phyloP scores from a whole-genome alignment of 2,113 vertebrate species.

The Oriolus oriolus region DNA sequence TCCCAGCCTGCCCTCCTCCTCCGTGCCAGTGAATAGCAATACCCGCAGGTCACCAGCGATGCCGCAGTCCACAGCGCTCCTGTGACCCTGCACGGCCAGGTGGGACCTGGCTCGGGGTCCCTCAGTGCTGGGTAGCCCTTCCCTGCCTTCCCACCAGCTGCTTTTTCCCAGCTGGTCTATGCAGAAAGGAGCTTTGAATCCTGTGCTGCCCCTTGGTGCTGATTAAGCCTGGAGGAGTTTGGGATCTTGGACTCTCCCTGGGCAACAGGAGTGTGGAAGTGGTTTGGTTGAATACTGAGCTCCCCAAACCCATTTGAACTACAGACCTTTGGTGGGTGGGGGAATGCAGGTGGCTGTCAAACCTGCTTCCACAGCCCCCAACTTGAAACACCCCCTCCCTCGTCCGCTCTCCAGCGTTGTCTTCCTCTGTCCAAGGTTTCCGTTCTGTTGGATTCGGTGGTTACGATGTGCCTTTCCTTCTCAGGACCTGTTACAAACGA shows the following conservation, averaged over 20 bases:
- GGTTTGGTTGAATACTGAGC: not conserved
- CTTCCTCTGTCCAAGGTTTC: slow-evolving; percentile 39
- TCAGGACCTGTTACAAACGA: slow-evolving; percentile 66
- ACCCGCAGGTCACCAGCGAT: not conserved
- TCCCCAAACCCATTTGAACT: not conserved
- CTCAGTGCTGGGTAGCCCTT: not conserved
- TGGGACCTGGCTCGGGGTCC: not conserved
- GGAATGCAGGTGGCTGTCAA: not conserved
- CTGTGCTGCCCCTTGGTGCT: slow-evolving; percentile 24
- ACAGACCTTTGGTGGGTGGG: not conserved
- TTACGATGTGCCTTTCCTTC: slow-evolving; percentile 71
- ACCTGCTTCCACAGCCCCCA: not conserved
- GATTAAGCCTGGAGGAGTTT: not conserved
- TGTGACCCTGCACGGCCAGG: not conserved
- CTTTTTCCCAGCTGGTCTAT: not conserved
- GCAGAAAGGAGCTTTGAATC: not conserved
- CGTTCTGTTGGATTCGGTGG: slow-evolving; percentile 42
- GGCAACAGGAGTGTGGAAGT: not conserved
- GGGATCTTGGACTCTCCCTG: not conserved
- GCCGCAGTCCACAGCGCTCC: not conserved
- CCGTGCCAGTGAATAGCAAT: not conserved
- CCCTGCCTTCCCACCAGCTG: not conserved
- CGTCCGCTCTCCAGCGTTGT: not conserved
- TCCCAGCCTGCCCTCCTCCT: not conserved
- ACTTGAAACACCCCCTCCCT: slow-evolving; percentile 23